Percentiles rank a stretch among this genome's conserved stretches.
Evolutionary conservation across 92 coral and sea anemone genomes (phyloP).

Genomic region (Heteractis magnifica): DNA sequence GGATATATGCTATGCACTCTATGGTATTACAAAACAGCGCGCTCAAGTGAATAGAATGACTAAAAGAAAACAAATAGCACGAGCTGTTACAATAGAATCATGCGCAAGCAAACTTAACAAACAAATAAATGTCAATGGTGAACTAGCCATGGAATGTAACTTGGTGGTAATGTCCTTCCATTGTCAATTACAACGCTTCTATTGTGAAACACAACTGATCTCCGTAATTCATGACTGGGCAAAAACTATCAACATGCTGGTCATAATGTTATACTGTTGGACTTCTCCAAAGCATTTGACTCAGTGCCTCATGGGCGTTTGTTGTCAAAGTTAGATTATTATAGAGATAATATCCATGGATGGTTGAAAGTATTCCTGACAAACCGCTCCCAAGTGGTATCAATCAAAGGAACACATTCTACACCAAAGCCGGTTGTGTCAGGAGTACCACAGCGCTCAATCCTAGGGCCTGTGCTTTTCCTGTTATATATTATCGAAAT

Average conservation of each 20-base stretch:
- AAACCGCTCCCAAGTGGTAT: slow-evolving; percentile 29
- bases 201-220: too few species aligned
- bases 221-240: too few species aligned
- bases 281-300: slow-evolving; percentile 47
- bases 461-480: slow-evolving; percentile 45
- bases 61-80: too few species aligned
- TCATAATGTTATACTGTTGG: slow-evolving; percentile 20
- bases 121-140: too few species aligned
- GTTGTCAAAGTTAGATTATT: slow-evolving; percentile 32
- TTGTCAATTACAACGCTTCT: too few species aligned
- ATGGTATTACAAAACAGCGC: too few species aligned
- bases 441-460: slow-evolving; percentile 28
- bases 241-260: not conserved
- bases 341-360: not conserved
- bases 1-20: too few species aligned
- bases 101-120: too few species aligned
- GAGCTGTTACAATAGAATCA: too few species aligned
- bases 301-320: slow-evolving; percentile 53
- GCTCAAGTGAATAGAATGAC: too few species aligned
- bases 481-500: slow-evolving; percentile 41
- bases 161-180: too few species aligned
- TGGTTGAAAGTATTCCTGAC: slow-evolving; percentile 46
- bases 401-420: slow-evolving; percentile 33
- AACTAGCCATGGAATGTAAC: too few species aligned
- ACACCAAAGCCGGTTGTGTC: slow-evolving; percentile 23